Evolutionary conservation across 2,888 invertebrate genomes (phyloP), one percentile per base, ranked within the genome.

Genomic region (Antitype chi): DNA sequence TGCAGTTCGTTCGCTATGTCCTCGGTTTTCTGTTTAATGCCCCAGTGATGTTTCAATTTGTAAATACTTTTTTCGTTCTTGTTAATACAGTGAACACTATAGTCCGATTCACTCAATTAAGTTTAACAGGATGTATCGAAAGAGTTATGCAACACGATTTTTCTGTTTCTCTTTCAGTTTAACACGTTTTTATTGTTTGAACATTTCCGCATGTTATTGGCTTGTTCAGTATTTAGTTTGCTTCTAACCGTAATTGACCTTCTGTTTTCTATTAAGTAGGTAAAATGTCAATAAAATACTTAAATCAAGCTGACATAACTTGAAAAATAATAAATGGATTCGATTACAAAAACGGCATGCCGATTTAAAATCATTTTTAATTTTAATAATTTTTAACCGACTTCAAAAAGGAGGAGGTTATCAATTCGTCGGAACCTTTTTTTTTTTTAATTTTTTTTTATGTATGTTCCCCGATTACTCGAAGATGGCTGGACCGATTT

Each of bases 31-130:
- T n/a, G 55, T 80, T 63, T 60, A 80, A 70, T 80, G 64, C n/a
- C 52, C 4, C 49, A 60, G 74, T 66, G 81, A 81, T 69, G 57
- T 84, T 82, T 82, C 84, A 82, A 82, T 82, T 84, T 68, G 75
- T 84, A 70, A 70, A 82, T 70, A 55, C 59, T 71, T 82, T 87
- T 88, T 87, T 81, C 80, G 13, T 71, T 70, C 57, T 55, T 75
- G 70, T 78, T 47, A 73, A 52, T 82, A 74, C 76, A 69, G 76
- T 76, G 77, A 60, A 84, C 81, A 76, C 83, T 76, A 63, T 55
- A 77, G 78, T 68, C 64, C 74, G 77, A 78, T 81, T 62, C 75
- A 77, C 75, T 79, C 81, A 77, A 87, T 81, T 86, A 77, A 77
- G 64, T 84, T 81, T 84, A 76, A 68, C 66, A 57, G 75, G 78